Evolutionary conservation across 2,888 invertebrate genomes (phyloP).

Genomic region (Lepeophtheirus nordmannii): DNA sequence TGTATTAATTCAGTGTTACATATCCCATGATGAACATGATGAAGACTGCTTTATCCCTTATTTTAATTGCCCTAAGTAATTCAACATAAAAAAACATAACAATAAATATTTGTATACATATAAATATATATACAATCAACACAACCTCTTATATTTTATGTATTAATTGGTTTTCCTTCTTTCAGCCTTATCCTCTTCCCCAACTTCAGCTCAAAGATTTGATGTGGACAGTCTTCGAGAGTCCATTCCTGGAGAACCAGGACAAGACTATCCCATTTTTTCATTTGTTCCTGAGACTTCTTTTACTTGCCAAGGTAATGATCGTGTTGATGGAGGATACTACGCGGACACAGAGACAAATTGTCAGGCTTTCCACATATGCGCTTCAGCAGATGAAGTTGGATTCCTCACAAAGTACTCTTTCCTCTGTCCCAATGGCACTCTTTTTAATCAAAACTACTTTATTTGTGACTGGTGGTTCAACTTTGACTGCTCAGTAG

Average conservation of each 20-base stretch:
- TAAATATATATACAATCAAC: no score
- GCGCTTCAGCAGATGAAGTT: constrained; percentile 34
- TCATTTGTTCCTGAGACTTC: constrained; percentile 44
- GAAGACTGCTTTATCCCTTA: no score
- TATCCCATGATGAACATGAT: no score
- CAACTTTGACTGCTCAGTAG: constrained; percentile 45
- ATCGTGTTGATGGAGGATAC: constrained; percentile 26
- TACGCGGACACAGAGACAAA: constrained; percentile 48
- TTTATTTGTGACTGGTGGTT: constrained; percentile 54
- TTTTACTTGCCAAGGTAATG: constrained; percentile 46
- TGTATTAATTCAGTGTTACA: no score
- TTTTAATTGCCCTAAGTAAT: no score
- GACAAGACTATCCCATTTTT: constrained; percentile 48
- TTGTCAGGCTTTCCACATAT: constrained; percentile 51
- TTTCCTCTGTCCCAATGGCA: constrained; percentile 51
- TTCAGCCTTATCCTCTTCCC: background rate
- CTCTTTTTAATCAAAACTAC: constrained; percentile 49
- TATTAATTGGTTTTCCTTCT: background rate
- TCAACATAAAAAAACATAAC: no score
- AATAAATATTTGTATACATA: no score
- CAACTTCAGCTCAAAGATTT: background rate
- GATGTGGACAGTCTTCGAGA: constrained; percentile 32
- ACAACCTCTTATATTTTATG: background rate
- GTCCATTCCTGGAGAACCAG: constrained; percentile 47
- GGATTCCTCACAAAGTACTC: constrained; percentile 38